Evolutionary conservation across 1,140 invertebrate genomes (phyloP).

Genomic region (Pseudomyrmex concolor): DNA sequence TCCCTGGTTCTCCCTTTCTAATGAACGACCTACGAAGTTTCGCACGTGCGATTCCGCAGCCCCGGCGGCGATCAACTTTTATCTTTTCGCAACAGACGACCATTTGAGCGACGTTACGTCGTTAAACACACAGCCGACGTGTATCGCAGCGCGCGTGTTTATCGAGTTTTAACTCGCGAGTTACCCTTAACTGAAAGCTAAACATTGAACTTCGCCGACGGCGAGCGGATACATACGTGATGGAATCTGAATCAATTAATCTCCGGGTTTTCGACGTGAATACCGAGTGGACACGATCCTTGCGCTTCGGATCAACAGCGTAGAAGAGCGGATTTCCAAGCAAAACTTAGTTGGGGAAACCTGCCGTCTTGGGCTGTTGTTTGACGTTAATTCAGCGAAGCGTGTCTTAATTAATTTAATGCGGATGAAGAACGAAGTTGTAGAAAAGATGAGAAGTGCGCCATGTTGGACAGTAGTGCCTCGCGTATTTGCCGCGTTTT

Average conservation of each 20-base stretch:
- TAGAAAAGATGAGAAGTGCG: background rate
- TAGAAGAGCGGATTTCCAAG: background rate
- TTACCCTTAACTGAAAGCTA: slow-evolving; percentile 28
- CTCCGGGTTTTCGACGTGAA: slow-evolving; percentile 1
- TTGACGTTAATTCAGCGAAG: background rate
- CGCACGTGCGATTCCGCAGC: slow-evolving; percentile 21
- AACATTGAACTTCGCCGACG: slow-evolving; percentile 19
- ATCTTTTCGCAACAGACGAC: slow-evolving; percentile 8
- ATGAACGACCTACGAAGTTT: slow-evolving; percentile 49
- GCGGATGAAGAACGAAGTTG: background rate
- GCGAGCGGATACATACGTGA: background rate
- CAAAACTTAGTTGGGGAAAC: background rate
- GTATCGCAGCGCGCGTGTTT: slow-evolving; percentile 25
- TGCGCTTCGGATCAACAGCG: background rate
- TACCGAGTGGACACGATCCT: slow-evolving; percentile 17
- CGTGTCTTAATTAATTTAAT: slow-evolving; percentile 7
- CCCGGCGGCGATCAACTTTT: background rate
- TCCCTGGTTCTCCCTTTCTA: background rate
- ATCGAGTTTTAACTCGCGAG: slow-evolving; percentile 32
- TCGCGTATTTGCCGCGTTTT: too few relatives aligned
- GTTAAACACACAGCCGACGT: slow-evolving; percentile 22
- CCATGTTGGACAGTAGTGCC: too few relatives aligned
- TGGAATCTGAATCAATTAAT: slow-evolving; percentile 24
- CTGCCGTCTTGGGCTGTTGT: background rate
- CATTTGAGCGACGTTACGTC: slow-evolving; percentile 24